Base-by-base conservation (phyloP, 1,140 invertebrate species). In the Drosophila busckii region DNA sequence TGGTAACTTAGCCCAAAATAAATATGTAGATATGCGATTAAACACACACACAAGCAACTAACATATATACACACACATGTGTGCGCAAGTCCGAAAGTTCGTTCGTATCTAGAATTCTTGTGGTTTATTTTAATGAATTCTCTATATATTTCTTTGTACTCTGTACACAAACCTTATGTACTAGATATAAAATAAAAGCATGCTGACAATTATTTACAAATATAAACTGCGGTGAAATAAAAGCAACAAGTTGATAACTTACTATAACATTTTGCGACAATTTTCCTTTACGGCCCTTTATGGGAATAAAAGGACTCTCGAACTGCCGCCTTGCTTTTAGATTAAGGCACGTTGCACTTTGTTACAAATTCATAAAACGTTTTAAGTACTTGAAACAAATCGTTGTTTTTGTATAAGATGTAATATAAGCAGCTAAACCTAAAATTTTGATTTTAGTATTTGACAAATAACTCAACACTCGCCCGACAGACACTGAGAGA, bases 251-350 rank as follows among this genome's bases (percentile, higher is more conserved):
- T 13, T 23, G 15, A 17, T 17, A 46, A 71, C 69, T 71, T 71
- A 71, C 69, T 71, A 71, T 15, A 71, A 62, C 69, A 71, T 71
- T 62, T 62, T 2, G 8, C 10, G 19, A 5, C 7, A 9, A 2
- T 31, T 7, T 16, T 7, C 19, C 3, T 17, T 28, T 19, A 8
- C 20, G 2, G 4, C 19, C 20, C 13, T 38, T 38, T 2, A 2
- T 22, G 2, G 3, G n/a, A n/a, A n/a, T n/a, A n/a, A n/a, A n/a
- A n/a, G n/a, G n/a, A n/a, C n/a, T n/a, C n/a, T n/a, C n/a, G n/a
- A n/a, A n/a, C n/a, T n/a, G n/a, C n/a, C n/a, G n/a, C n/a, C 6
- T 29, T 29, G 12, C 1, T 35, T 8, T 32, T 22, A 3, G 9
- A 0, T 17, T 34, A 23, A n/a, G n/a, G 13, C 13, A 37, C 32